phyloP scores from a whole-genome alignment of 2,797 vertebrate genomes.

The Pseudochirops corinnae region DNA sequence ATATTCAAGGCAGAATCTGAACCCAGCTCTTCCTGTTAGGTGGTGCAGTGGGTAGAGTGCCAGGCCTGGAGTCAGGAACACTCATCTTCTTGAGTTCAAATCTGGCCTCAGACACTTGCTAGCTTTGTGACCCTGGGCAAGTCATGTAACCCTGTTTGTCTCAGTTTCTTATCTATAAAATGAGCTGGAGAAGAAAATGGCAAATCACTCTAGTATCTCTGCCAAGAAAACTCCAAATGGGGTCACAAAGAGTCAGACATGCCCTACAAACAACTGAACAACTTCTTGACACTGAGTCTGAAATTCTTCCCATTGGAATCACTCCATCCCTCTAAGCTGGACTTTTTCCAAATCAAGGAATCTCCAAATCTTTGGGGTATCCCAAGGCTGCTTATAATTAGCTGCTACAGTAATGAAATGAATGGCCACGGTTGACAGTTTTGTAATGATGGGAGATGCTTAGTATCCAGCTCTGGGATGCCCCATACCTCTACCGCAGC shows the following conservation, averaged over 20 bases:
- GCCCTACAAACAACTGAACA: not conserved
- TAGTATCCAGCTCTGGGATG: not conserved
- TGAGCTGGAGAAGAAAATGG: not conserved
- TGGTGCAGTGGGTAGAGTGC: not conserved
- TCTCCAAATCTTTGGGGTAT: not conserved
- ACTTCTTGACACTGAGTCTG: not conserved
- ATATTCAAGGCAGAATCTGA: not conserved
- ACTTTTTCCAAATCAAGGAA: not conserved
- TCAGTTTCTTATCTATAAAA: not conserved
- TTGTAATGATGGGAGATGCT: not conserved
- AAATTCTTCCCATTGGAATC: not conserved
- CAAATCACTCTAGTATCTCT: not conserved
- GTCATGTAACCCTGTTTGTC: not conserved
- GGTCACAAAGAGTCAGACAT: not conserved
- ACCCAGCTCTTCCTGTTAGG: not conserved
- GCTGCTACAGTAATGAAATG: not conserved
- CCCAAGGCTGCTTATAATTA: not conserved
- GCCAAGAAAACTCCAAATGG: not conserved
- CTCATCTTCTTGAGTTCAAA: not conserved
- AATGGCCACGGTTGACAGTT: not conserved
- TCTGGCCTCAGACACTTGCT: not conserved
- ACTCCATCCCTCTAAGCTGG: not conserved
- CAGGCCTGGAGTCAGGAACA: not conserved
- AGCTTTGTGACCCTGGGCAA: not conserved
- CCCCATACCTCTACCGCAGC: not conserved